Evolutionary conservation across 23 tunicate genomes (phyloP).

Genomic region (Ciona savignyi): DNA sequence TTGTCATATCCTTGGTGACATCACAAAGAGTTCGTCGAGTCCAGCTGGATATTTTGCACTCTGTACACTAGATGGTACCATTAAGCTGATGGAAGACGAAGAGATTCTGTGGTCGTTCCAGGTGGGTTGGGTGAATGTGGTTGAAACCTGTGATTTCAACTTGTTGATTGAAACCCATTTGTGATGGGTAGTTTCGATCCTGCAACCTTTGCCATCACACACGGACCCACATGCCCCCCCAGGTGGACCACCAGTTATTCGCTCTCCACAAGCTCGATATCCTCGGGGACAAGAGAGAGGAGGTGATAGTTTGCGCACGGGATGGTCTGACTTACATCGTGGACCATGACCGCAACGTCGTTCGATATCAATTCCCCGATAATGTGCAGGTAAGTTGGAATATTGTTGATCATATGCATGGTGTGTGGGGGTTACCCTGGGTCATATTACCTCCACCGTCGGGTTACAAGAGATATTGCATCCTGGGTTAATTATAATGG

Average conservation of each 20-base stretch:
- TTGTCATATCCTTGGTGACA: constrained; percentile 69
- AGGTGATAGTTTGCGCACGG: constrained; percentile 89
- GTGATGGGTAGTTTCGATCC: background rate
- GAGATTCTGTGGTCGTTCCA: constrained; percentile 85
- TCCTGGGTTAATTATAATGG: too few relatives aligned
- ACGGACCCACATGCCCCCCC: too few relatives aligned
- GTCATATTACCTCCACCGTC: too few relatives aligned
- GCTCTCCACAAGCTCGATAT: constrained; percentile 83
- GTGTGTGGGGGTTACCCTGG: too few relatives aligned
- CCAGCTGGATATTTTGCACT: constrained; percentile 77
- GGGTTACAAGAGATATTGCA: too few relatives aligned
- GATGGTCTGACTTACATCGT: constrained; percentile 89
- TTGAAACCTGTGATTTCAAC: background rate
- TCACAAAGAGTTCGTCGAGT: constrained; percentile 25
- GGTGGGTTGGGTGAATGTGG: constrained; percentile 11
- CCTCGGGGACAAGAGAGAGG: constrained; percentile 75
- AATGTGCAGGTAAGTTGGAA: constrained; percentile 76
- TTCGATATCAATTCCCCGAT: constrained; percentile 66
- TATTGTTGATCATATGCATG: too few relatives aligned
- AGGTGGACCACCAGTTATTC: constrained; percentile 91
- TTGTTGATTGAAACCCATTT: background rate
- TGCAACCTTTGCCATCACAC: background rate
- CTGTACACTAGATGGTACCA: constrained; percentile 86
- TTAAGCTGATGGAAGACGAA: constrained; percentile 79
- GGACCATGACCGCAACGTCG: constrained; percentile 92